These are phyloP conservation scores for Tillus elongatus DNA, from an alignment of 2,888 invertebrate species.

Conservation along the genomic window DNA sequence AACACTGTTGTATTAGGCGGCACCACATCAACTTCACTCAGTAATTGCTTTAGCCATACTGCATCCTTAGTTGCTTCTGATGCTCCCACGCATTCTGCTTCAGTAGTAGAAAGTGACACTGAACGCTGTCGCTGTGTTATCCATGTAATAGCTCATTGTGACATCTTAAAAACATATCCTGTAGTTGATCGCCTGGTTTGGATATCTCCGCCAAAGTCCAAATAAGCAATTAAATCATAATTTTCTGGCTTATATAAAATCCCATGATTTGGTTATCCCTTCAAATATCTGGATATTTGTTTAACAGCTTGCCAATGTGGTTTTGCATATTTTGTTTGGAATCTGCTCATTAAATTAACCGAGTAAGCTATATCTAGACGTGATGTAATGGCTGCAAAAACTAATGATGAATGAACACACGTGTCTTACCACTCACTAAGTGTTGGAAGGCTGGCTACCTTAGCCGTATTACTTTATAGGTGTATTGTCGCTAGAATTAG, in stretches of 20 bases:
- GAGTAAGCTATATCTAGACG: no score
- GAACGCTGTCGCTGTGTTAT: slow-evolving; percentile 22
- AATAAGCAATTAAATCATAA: no score
- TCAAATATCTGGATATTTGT: slow-evolving; percentile 25
- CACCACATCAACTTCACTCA: slow-evolving; percentile 9
- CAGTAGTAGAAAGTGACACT: slow-evolving; percentile 27
- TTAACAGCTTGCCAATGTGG: no score
- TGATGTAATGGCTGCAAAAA: no score
- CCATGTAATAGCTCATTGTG: slow-evolving; percentile 27
- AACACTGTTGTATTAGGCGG: no score
- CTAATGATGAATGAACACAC: no score
- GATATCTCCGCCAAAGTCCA: slow-evolving; percentile 23
- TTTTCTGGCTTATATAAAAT: slow-evolving; percentile 17
- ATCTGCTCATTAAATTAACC: no score
- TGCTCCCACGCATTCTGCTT: slow-evolving; percentile 29
- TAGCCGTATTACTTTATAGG: no score
- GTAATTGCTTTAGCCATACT: slow-evolving; percentile 18
- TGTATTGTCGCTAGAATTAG: no score
- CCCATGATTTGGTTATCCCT: slow-evolving; percentile 19
- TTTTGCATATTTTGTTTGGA: no score
- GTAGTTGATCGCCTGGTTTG: slow-evolving; percentile 23
- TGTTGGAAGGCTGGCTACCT: no score
- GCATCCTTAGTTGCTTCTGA: slow-evolving; percentile 24
- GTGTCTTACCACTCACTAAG: no score
- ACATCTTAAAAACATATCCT: slow-evolving; percentile 23